Conservation (phyloP, 2,113 vertebrate species). For the Motacilla alba region DNA sequence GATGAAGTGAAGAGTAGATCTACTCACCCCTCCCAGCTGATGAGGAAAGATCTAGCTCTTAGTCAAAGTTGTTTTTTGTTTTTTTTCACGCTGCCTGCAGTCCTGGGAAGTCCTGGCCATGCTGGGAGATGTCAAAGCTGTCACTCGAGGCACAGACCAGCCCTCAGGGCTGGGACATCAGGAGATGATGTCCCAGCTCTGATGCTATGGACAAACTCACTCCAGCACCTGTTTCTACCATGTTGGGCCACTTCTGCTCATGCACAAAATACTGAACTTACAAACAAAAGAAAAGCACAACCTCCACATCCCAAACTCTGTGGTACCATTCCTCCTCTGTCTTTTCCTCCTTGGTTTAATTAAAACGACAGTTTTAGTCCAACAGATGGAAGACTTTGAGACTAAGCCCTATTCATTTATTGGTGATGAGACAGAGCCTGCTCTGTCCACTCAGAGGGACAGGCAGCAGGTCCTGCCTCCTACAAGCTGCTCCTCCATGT, state of each 20-base stretch:
- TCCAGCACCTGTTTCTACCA: background rate
- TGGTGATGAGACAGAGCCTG: background rate
- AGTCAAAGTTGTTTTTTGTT: background rate
- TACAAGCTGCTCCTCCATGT: background rate
- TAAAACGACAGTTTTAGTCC: background rate
- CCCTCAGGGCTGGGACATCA: background rate
- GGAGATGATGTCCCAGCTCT: background rate
- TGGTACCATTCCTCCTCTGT: background rate
- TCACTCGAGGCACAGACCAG: fast-evolving
- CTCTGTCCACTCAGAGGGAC: background rate
- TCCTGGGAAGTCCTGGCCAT: background rate
- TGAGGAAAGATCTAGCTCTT: constrained; percentile 15
- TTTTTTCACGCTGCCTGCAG: background rate
- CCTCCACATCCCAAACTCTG: background rate
- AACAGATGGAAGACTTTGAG: background rate
- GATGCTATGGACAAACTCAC: background rate
- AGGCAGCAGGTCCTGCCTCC: background rate
- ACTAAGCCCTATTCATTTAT: background rate
- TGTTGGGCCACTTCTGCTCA: background rate
- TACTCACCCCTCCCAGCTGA: background rate
- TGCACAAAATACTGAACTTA: background rate
- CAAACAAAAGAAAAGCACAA: background rate
- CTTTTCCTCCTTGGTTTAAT: background rate
- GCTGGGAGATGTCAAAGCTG: background rate
- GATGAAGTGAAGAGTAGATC: constrained; percentile 25